Conservation (phyloP, 2,797 vertebrate genomes). For the Sandelia bainsii region DNA sequence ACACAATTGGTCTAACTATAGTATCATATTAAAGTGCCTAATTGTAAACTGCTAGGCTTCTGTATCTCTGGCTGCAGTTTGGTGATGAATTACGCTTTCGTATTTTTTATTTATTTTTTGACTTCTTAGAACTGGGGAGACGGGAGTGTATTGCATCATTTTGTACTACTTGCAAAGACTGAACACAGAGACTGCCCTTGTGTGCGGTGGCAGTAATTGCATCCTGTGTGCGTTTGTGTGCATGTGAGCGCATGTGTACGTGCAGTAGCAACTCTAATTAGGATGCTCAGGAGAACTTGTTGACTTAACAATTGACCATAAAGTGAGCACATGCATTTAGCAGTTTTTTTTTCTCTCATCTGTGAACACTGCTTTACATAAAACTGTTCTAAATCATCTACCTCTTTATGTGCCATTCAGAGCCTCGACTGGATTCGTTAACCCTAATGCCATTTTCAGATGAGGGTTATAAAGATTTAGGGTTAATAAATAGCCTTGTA, state of each 20-base stretch:
- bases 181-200: conserved; percentile 36
- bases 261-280: conserved; percentile 62
- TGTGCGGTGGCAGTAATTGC: conserved; percentile 61
- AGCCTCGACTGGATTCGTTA: conserved; percentile 29
- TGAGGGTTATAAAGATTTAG: conserved; percentile 43
- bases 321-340: conserved; percentile 43
- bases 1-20: conserved; percentile 51
- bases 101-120: conserved; percentile 15
- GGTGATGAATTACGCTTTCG: conserved; percentile 54
- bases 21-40: conserved; percentile 57
- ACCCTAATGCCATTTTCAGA: conserved; percentile 61
- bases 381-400: conserved; percentile 31
- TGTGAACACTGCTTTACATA: conserved; percentile 31
- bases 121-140: conserved; percentile 25
- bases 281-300: conserved; percentile 64
- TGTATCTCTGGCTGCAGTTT: conserved; percentile 47
- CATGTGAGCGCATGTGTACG: conserved; percentile 31
- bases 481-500: conserved; percentile 76
- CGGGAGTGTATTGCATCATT: conserved; percentile 53
- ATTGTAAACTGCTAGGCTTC: conserved; percentile 48
- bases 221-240: conserved; percentile 58
- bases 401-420: conserved; percentile 45
- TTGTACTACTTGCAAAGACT: conserved; percentile 35
- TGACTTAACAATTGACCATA: conserved; percentile 61
- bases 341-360: conserved; percentile 38